These are phyloP conservation scores for Oophaga pumilio DNA, from an alignment of 2,113 vertebrate genomes.

Conservation along the genomic window DNA sequence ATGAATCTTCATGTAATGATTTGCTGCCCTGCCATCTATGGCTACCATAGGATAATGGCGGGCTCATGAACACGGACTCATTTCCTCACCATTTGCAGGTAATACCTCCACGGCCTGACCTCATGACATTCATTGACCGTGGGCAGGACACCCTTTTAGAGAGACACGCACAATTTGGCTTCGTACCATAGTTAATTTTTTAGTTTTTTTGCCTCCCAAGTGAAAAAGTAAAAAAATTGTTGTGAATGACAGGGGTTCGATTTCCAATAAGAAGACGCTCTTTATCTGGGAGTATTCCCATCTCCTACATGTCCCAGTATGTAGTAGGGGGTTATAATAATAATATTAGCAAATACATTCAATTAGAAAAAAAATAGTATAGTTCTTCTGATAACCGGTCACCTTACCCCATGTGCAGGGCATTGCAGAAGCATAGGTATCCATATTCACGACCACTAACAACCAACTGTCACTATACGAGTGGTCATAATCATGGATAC, in stretches of 20 bases:
- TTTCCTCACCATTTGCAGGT: constrained; percentile 2
- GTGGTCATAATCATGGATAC: too few species aligned
- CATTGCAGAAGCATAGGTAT: too few species aligned
- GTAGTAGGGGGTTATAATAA: too few species aligned
- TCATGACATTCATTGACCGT: neutral
- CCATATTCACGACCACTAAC: too few species aligned
- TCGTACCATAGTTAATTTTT: neutral
- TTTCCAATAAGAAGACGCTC: neutral
- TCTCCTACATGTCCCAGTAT: too few species aligned
- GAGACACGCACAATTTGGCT: neutral
- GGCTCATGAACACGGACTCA: neutral
- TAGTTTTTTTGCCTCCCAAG: neutral
- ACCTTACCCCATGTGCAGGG: too few species aligned
- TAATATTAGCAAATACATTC: too few species aligned
- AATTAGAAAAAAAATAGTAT: too few species aligned
- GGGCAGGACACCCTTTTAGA: neutral
- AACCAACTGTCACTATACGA: too few species aligned
- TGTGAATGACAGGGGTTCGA: neutral
- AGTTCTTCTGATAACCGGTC: too few species aligned
- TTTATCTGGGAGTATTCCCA: too few species aligned
- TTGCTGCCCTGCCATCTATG: neutral
- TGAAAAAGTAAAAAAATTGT: neutral
- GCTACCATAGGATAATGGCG: neutral
- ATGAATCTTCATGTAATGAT: neutral
- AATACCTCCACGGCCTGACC: neutral